Evolutionary conservation across 2,797 vertebrate genomes (phyloP).

Genomic region (Hemibagrus guttatus): DNA sequence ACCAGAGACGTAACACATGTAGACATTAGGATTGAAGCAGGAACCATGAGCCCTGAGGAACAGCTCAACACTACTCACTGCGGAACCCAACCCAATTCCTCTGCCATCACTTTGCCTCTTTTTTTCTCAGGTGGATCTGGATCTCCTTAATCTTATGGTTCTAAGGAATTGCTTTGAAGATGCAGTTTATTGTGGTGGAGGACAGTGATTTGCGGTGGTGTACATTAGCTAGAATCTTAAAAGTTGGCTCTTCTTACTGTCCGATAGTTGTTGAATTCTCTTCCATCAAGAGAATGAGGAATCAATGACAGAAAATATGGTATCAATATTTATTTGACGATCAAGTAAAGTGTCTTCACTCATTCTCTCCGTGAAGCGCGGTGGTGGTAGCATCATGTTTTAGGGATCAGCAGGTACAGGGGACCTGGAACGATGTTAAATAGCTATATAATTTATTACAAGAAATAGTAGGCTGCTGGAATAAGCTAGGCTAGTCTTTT

Average conservation of each 20-base stretch:
- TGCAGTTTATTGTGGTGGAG: background rate
- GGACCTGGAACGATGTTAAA: background rate
- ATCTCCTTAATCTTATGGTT: no score
- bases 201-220: background rate
- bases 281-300: background rate
- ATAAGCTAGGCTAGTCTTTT: background rate
- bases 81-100: background rate
- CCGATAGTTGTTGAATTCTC: background rate
- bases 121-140: no score
- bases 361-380: background rate
- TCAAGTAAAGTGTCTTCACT: background rate
- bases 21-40: background rate
- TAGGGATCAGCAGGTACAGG: background rate
- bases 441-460: background rate
- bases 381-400: background rate
- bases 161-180: background rate
- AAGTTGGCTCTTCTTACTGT: background rate
- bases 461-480: background rate
- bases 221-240: background rate
- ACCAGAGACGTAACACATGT: background rate
- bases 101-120: no score
- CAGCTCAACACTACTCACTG: background rate
- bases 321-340: background rate
- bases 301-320: background rate
- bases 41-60: background rate